Evolutionary conservation across 2,888 invertebrate genomes (phyloP).

Genomic region (Ryuthela nishihirai): DNA sequence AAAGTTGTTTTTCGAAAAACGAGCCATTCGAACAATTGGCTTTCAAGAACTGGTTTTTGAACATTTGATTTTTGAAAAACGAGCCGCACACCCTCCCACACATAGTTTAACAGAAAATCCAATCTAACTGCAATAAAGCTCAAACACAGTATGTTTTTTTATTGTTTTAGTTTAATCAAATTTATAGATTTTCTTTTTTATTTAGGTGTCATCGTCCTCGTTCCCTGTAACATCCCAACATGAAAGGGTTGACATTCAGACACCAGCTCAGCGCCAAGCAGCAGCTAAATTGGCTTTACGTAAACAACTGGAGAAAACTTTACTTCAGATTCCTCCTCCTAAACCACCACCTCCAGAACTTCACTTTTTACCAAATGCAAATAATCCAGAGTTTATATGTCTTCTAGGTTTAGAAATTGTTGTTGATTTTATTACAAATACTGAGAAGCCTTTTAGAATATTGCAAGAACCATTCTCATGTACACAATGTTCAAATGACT

Average conservation of each 20-base stretch:
- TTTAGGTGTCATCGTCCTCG: too few species aligned
- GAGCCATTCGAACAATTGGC: too few species aligned
- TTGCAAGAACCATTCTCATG: slow-evolving; percentile 83
- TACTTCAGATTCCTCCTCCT: slow-evolving; percentile 91
- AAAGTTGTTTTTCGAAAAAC: too few species aligned
- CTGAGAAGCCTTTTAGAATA: slow-evolving; percentile 59
- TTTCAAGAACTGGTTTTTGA: too few species aligned
- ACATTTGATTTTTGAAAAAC: too few species aligned
- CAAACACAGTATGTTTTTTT: too few species aligned
- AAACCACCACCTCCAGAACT: slow-evolving; percentile 98
- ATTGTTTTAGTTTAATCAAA: too few species aligned
- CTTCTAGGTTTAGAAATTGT: slow-evolving; percentile 93
- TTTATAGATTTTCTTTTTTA: too few species aligned
- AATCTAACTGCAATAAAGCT: too few species aligned
- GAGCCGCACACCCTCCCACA: too few species aligned
- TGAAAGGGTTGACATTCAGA: slow-evolving; percentile 57
- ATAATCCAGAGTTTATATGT: slow-evolving; percentile 95
- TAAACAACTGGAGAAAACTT: slow-evolving; percentile 93
- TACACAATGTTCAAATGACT: slow-evolving; percentile 96
- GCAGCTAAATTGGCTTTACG: slow-evolving; percentile 94
- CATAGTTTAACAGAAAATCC: too few species aligned
- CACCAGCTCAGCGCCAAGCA: slow-evolving; percentile 92
- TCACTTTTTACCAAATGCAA: slow-evolving; percentile 98
- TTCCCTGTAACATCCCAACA: background rate
- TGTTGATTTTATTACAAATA: slow-evolving; percentile 86